Evolutionary conservation across 64 coral and sea anemone genomes (phyloP), one percentile per base, ranked within the genome.

Genomic region (Trachythela sp.): DNA sequence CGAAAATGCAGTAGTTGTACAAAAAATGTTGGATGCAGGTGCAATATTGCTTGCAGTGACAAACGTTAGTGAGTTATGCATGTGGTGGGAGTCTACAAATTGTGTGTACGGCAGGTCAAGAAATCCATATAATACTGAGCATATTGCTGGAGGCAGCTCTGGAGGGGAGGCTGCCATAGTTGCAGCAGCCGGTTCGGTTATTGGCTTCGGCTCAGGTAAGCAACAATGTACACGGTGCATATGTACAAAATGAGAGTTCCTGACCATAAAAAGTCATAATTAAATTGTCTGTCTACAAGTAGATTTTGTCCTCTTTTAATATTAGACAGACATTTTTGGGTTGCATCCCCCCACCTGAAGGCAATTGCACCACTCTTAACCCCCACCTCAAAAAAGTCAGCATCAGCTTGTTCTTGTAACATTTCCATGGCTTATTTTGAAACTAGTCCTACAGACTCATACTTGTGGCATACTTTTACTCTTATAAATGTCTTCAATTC

Each of bases 41-140:
- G 95, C 95, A 35, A 97, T 97, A n/a, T 92, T 91, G 2, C 24
- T 97, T 14, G 95, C 92, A 17, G 56, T 94, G 11, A 92, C 95
- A 0, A 97, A 97, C 80, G 94, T 92, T 60, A 94, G 92, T 86
- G 95, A 97, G 29, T 58, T 97, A 22, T 97, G 95, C 39, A 97
- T 97, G 95, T 97, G 95, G 95, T 97, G 95, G 95, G 95, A 97
- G 49, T 91, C 95, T 2, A 87, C 95, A 2, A 97, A 97, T 35
- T 40, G 92, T 26, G 92, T 97, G 9, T 97, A 97, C 90, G 95
- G 95, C 35, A 88, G 92, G 41, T 89, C 92, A 10, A 88, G 87
- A 43, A 97, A 97, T 86, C 95, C 95, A 7, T 97, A 90, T 84
- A 76, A 97, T 87, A 64, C 76, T 5, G 88, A 77, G n/a, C 90